Evolutionary conservation across 2,797 vertebrate species (phyloP), one percentile per base, ranked within the genome.

Genomic region (Eulemur rubriventer): DNA sequence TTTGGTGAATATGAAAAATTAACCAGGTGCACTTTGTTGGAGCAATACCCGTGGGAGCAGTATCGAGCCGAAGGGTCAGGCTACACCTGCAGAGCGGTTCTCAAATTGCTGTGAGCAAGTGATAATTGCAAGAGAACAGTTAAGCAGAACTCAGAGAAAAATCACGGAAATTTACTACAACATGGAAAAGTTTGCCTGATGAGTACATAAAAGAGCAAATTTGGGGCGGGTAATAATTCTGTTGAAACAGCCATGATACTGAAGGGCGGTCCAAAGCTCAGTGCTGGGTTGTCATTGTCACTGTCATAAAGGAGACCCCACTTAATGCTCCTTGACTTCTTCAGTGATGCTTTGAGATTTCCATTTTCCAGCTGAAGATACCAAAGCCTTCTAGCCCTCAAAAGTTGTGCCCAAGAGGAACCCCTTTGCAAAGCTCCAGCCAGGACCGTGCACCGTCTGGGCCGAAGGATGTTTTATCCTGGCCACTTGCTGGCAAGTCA

Each of bases 271-370:
- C 50, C 24, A 26, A 0, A 1, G 57, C 75, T 43, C 41, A 2
- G 28, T 1, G 2, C n/a, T 7, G 7, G 14, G n/a, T 1, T 28
- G 57, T 59, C 57, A 59, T 55, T 55, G 48, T 17, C 26, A 14
- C 0, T 0, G 18, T 48, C 28, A 9, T 0, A 2, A 12, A 0
- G 8, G 22, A 65, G 80, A 13, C 6, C 24, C 35, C 8, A 0
- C 3, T 17, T 2, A n/a, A 18, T 3, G 6, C 9, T 57, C 8
- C 4, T 5, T 22, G 20, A 38, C 89, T 35, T 63, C 65, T 55
- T 52, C 38, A 18, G n/a, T 35, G 18, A 59, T 2, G 43, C 16
- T 41, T 38, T 24, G 46, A 76, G 76, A 57, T 17, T 91, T 87
- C 14, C 14, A 0, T 6, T 48, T 63, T 84, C 50, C n/a, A 14